phyloP scores from a whole-genome alignment of 2,113 vertebrate species.

The Actenoides hombroni region DNA sequence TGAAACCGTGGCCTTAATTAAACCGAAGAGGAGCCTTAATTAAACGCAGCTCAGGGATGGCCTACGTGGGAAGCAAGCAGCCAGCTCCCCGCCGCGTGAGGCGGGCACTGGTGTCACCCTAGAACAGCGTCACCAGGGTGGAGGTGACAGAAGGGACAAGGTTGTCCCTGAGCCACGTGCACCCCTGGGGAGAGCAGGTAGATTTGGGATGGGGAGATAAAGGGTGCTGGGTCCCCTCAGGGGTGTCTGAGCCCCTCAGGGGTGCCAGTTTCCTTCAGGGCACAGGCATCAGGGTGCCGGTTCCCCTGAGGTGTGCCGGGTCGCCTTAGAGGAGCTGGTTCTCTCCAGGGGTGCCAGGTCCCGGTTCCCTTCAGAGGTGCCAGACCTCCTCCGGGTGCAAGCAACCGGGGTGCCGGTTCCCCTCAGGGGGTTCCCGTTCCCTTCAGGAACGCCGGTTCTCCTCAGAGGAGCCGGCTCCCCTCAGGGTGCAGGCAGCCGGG shows the following conservation, averaged over 20 bases:
- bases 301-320: too few species aligned
- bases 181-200: not conserved
- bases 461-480: not conserved
- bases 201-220: not conserved
- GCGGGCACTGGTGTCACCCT: not conserved
- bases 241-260: not conserved
- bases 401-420: not conserved
- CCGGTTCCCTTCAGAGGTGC: not conserved
- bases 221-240: not conserved
- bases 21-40: conserved; percentile 41
- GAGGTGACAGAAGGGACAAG: not conserved
- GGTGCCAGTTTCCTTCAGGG: not conserved
- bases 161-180: not conserved
- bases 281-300: not conserved
- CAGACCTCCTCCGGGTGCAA: not conserved
- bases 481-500: too few species aligned
- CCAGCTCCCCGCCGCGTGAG: fast-evolving
- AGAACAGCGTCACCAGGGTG: not conserved
- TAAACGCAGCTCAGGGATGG: not conserved
- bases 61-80: conserved; percentile 6
- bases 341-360: not conserved
- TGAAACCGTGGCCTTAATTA: conserved; percentile 59
- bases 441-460: not conserved
- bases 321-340: not conserved
- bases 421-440: not conserved